These are phyloP conservation scores for Sturnira hondurensis DNA, from an alignment of 2,113 vertebrate genomes.

Conservation along the genomic window DNA sequence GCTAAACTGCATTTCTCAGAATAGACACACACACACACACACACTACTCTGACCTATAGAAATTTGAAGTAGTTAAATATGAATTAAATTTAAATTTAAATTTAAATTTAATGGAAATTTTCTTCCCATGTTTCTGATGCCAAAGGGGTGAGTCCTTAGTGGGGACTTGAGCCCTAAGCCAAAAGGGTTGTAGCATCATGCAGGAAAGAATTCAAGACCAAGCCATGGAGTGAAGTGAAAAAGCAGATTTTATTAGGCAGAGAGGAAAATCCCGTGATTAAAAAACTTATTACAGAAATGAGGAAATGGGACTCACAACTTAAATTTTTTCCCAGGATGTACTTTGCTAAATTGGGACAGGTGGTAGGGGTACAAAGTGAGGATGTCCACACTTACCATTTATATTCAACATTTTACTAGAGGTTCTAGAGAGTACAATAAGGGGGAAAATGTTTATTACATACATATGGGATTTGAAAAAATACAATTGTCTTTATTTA, in stretches of 20 bases:
- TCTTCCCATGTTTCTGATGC: background rate
- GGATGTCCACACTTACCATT: background rate
- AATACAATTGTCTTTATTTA: background rate
- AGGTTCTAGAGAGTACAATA: background rate
- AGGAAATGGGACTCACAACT: constrained; percentile 83
- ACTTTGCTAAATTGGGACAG: constrained; percentile 60
- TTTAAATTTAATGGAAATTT: background rate
- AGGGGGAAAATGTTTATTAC: background rate
- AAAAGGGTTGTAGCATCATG: background rate
- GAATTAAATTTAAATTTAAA: background rate
- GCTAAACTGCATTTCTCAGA: background rate
- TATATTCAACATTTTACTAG: background rate
- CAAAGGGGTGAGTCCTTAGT: background rate
- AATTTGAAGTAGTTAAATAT: background rate
- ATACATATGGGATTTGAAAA: background rate
- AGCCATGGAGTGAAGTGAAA: background rate
- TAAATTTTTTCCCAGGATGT: constrained; percentile 24
- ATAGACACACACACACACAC: too few species aligned
- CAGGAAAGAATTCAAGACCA: background rate
- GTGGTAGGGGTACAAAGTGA: constrained; percentile 3
- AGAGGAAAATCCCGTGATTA: constrained; percentile 58
- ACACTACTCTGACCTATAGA: background rate
- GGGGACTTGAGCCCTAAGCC: background rate
- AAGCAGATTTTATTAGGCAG: background rate
- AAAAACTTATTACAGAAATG: constrained; percentile 87